Base-by-base conservation (phyloP, 2,888 invertebrate genomes). In the Andrena haemorrhoa region DNA sequence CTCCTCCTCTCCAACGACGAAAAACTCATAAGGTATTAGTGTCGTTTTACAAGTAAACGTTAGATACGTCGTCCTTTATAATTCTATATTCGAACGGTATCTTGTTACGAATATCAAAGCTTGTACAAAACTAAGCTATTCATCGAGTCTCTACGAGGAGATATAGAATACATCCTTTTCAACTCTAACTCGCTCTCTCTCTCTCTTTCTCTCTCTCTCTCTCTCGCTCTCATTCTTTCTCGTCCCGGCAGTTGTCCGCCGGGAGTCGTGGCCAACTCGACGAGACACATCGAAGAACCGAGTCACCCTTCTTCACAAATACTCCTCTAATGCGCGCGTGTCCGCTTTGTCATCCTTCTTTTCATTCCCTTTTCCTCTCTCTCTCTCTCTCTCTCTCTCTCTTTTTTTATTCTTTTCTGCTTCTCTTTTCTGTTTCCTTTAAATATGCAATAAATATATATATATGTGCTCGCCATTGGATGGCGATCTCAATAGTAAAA, bases 71-170 rank as follows among this genome's bases (percentile, higher is more conserved):
- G 83, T 82, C 60, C 60, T 51, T 10, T 61, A 26, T 84, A 82
- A 35, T 66, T 68, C 70, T 79, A 66, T 31, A 16, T 74, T 72
- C 65, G 84, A 85, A 86, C 77, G 77, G 87, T 88, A 85, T 85
- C 26, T 86, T 83, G 79, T 78, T 41, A 87, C 81, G 86, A 85
- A 75, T 89, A 90, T 89, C 83, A 86, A 90, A 89, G 86, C 86
- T 90, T 86, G 90, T 90, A 89, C 78, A 90, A 90, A 89, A 89
- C 86, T 86, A 89, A 88, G 79, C 83, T 89, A 89, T 75, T 41
- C 26, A 61, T 86, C 78, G 79, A 80, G 80, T 86, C 82, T 83
- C 85, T 80, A 86, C 69, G 63, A 76, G 41, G 70, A 76, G 68
- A 72, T 70, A 71, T 73, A 69, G 58, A 70, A 82, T 65, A 79